Base-by-base conservation (phyloP, 2,797 vertebrate genomes). In the Aulostomus chinensis region DNA sequence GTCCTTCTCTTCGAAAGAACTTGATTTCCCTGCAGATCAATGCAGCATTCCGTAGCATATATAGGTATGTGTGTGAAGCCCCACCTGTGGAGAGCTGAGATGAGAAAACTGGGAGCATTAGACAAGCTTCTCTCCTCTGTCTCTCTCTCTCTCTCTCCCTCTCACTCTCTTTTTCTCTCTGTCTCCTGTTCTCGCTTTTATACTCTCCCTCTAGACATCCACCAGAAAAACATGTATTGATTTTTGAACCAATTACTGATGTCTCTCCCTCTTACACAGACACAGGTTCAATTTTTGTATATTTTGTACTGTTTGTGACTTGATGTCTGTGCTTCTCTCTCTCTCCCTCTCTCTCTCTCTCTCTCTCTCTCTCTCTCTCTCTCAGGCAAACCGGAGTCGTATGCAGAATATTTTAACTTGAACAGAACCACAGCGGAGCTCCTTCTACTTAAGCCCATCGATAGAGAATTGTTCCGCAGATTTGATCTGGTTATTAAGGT, bases 401-500 rank as follows among this genome's bases (percentile, higher is more conserved):
- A 94, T 69, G 73, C 85, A 0, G 84, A 91, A 9, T 98, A 95
- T 86, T 98, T 99, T 84, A 88, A 76, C 16, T 89, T 99, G 88
- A 96, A 99, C 82, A 87, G 86, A 52, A 95, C 90, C 32, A 96
- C 95, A 0, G 96, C 96, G 1, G 93, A 91, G 57, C 94, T 99
- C 9, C 86, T 83, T 1, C 94, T 99, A 7, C 87, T 96, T 4
- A 94, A 94, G 52, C 93, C 94, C 45, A 83, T 98, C 69, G 93
- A 94, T 45, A 94, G 97, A 71, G 95, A 97, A 58, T 90, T 93
- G 42, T 84, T 93, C 81, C 94, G 91, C 81, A 93, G 92, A 88
- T 99, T 99, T 89, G 96, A 99, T 92, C 92, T 99, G 86, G 95
- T 99, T 69, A 95, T 99, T 86, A 99, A 99, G 96, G 97, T 99